Evolutionary conservation across 2,113 vertebrate species (phyloP).

Genomic region (Albula glossodonta): DNA sequence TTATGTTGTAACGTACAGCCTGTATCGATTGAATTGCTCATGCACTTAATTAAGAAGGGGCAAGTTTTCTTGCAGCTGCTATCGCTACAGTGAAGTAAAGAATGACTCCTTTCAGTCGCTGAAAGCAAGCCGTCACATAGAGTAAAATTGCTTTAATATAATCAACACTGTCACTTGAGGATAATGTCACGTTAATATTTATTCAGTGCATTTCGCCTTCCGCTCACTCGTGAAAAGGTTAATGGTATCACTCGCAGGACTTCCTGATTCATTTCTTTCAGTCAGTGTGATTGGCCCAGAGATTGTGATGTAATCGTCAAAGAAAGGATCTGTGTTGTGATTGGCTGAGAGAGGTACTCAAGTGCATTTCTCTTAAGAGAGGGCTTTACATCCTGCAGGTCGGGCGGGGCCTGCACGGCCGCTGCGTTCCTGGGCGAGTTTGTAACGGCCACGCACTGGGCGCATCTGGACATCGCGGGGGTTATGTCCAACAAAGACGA

Average conservation of each 20-base stretch:
- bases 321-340: neutral
- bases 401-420: constrained; percentile 92
- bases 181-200: neutral
- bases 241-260: neutral
- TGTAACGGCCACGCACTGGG: constrained; percentile 87
- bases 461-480: constrained; percentile 94
- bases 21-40: too few relatives aligned
- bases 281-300: neutral
- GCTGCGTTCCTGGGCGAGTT: constrained; percentile 94
- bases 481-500: constrained; percentile 97
- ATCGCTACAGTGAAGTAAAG: too few relatives aligned
- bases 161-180: neutral
- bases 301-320: neutral
- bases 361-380: neutral
- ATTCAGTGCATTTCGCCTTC: neutral
- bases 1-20: too few relatives aligned
- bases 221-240: neutral
- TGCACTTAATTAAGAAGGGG: too few relatives aligned
- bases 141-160: neutral
- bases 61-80: too few relatives aligned
- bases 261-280: neutral
- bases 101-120: too few relatives aligned
- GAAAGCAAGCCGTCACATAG: neutral
- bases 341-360: neutral
- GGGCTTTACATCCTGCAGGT: constrained; percentile 62